Evolutionary conservation across 2,113 vertebrate species (phyloP).

Genomic region (Dicrurus megarhynchus): DNA sequence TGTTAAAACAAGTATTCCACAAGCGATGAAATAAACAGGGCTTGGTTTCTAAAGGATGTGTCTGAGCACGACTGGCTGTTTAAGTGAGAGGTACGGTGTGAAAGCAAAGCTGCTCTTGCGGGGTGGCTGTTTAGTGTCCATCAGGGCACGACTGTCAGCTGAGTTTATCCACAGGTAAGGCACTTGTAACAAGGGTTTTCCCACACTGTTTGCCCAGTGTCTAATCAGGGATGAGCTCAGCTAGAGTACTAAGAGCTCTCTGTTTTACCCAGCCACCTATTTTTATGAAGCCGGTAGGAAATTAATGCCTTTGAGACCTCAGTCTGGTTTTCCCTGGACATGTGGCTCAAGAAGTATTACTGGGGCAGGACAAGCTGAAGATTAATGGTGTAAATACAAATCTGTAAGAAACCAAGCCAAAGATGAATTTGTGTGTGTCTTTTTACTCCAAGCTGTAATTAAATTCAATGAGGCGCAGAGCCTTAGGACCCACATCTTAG

Average conservation of each 20-base stretch:
- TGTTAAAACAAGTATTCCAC: slow-evolving; percentile 28
- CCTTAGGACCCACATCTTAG: neutral
- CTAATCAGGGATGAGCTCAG: neutral
- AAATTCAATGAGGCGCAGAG: neutral
- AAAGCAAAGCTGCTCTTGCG: neutral
- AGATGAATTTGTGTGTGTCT: neutral
- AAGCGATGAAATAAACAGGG: neutral
- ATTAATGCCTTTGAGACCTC: neutral
- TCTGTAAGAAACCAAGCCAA: neutral
- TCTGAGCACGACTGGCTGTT: neutral
- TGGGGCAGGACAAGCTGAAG: neutral
- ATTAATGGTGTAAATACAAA: neutral
- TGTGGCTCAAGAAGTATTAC: neutral
- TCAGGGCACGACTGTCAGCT: neutral
- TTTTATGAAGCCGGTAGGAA: neutral
- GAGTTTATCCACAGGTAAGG: neutral
- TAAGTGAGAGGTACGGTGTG: neutral
- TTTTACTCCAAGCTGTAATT: neutral
- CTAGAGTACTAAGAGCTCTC: neutral
- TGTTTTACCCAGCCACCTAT: neutral
- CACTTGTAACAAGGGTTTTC: neutral
- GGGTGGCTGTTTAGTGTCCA: neutral
- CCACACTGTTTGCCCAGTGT: neutral
- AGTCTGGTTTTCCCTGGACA: neutral
- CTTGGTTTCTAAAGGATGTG: slow-evolving; percentile 1